phyloP scores from a whole-genome alignment of 2,797 vertebrate genomes.

The Lithobates sylvaticus region DNA sequence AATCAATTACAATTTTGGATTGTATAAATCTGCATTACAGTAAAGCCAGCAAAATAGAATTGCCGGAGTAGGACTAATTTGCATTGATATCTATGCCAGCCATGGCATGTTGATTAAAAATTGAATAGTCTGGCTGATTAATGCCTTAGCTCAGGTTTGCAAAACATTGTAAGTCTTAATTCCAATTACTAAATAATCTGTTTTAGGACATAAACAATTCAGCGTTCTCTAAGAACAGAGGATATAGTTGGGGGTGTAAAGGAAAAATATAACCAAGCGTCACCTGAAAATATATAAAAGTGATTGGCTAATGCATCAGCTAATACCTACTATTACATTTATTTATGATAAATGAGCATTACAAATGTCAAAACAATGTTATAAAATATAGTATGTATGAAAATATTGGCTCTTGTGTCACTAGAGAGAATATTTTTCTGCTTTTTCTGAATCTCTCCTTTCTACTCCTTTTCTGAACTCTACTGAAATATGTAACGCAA shows the following conservation, averaged over 20 bases:
- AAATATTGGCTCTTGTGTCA: no score
- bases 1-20: slow-evolving; percentile 45
- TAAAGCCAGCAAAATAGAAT: slow-evolving; percentile 64
- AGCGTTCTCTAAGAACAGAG: slow-evolving; percentile 57
- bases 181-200: slow-evolving; percentile 81
- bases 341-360: no score
- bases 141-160: slow-evolving; percentile 77
- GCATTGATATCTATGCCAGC: slow-evolving; percentile 73
- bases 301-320: neutral
- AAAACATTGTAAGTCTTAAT: slow-evolving; percentile 80
- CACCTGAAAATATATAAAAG: slow-evolving; percentile 5
- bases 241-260: neutral
- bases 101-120: slow-evolving; percentile 77
- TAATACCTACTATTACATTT: neutral
- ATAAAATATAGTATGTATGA: no score
- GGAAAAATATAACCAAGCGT: slow-evolving; percentile 13
- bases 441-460: no score
- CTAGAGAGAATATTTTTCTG: no score
- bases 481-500: no score
- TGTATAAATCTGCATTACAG: slow-evolving; percentile 18
- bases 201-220: slow-evolving; percentile 79
- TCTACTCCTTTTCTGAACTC: no score
- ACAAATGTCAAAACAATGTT: no score
- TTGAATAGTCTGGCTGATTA: slow-evolving; percentile 78
- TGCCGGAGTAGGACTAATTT: slow-evolving; percentile 73